These are phyloP conservation scores for Steinernema scapterisci DNA, from an alignment of 2,888 invertebrate species.

Conservation along the genomic window DNA sequence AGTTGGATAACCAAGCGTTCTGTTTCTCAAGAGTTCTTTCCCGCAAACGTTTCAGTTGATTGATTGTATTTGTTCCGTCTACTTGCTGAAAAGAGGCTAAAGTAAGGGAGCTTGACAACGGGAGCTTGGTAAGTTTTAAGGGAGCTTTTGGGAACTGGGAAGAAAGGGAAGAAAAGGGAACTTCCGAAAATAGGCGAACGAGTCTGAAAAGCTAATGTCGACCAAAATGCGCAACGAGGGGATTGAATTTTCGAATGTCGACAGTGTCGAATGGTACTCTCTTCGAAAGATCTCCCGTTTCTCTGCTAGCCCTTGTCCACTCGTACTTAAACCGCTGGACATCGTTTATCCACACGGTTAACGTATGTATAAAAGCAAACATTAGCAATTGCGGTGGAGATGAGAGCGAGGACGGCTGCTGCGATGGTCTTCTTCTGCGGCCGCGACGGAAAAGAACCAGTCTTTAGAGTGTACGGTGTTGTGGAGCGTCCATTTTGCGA, in stretches of 20 bases:
- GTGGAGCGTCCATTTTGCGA: constrained; percentile 31
- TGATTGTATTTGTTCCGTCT: too few relatives aligned
- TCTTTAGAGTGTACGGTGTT: constrained; percentile 28
- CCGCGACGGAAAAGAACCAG: constrained; percentile 27
- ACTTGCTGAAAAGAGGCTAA: too few relatives aligned
- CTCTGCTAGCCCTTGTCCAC: neutral
- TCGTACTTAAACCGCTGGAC: constrained; percentile 16
- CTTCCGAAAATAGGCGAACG: too few relatives aligned
- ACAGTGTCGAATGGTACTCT: neutral
- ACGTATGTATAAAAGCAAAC: constrained; percentile 31
- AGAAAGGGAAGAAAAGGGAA: too few relatives aligned
- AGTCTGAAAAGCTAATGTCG: too few relatives aligned
- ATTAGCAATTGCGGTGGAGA: constrained; percentile 24
- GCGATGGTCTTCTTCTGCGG: neutral
- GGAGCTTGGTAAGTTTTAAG: too few relatives aligned
- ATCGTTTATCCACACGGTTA: constrained; percentile 18
- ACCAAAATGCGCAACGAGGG: neutral
- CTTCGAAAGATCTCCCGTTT: neutral
- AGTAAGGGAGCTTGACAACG: too few relatives aligned
- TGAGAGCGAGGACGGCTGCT: neutral
- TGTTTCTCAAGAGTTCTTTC: too few relatives aligned
- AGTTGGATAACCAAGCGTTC: too few relatives aligned
- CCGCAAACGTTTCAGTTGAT: too few relatives aligned
- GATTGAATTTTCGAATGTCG: neutral
- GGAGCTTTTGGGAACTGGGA: too few relatives aligned